Percentiles rank a stretch among this genome's conserved stretches.
phyloP scores from a whole-genome alignment of 2,113 vertebrate genomes.

The Colaptes auratus region DNA sequence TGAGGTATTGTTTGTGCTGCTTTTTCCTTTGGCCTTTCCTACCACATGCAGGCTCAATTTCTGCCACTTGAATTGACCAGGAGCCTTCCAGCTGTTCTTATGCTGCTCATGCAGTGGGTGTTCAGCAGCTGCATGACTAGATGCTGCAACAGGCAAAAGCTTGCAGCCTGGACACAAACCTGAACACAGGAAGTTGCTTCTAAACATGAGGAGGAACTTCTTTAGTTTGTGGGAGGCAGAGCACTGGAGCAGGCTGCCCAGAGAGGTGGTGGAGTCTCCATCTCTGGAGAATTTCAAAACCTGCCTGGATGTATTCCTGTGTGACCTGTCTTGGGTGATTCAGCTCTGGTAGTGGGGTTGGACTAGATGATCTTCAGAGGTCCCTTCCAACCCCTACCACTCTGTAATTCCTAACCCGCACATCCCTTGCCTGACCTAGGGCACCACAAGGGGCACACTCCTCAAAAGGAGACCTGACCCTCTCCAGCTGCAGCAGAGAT shows the following conservation, averaged over 20 bases:
- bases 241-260: too few species aligned
- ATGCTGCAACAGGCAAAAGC: background rate
- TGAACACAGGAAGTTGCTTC: too few species aligned
- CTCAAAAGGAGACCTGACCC: background rate
- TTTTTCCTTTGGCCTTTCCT: conserved; percentile 20
- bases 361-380: too few species aligned
- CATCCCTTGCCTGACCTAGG: background rate
- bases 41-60: background rate
- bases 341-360: too few species aligned
- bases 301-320: too few species aligned
- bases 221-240: too few species aligned
- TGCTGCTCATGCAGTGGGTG: background rate
- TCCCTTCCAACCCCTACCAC: too few species aligned
- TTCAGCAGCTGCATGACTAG: background rate
- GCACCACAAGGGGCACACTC: background rate
- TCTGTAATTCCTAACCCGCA: background rate
- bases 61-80: background rate
- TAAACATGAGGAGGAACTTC: too few species aligned
- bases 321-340: too few species aligned
- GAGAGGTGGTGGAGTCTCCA: too few species aligned
- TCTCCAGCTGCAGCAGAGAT: background rate
- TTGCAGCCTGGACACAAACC: too few species aligned
- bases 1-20: conserved; percentile 45
- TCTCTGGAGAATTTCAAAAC: too few species aligned
- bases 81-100: rapidly evolving